These are phyloP conservation scores for Cotesia glomerata DNA, from an alignment of 1,140 invertebrate genomes.

Conservation along the genomic window DNA sequence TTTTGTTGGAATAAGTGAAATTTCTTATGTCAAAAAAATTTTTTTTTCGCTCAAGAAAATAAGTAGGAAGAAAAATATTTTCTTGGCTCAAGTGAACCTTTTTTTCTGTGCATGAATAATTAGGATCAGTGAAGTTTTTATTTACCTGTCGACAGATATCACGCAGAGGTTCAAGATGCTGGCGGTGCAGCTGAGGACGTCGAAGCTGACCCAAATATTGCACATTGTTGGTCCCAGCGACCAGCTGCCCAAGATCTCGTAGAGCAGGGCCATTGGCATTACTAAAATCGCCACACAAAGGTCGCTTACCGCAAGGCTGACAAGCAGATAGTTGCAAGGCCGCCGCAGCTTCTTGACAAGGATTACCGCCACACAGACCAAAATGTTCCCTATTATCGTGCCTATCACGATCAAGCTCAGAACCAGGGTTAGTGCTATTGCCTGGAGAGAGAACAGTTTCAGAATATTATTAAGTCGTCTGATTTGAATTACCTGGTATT, in stretches of 20 bases:
- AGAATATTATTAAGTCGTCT: background rate
- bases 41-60: too few relatives aligned
- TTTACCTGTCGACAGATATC: constrained; percentile 82
- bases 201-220: constrained; percentile 85
- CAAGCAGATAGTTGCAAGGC: constrained; percentile 87
- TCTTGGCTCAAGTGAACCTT: too few relatives aligned
- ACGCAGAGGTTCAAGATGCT: constrained; percentile 92
- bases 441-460: constrained; percentile 51
- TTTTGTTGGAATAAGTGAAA: too few relatives aligned
- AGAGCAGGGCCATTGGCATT: constrained; percentile 86
- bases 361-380: constrained; percentile 88
- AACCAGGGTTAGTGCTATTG: constrained; percentile 74
- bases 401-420: constrained; percentile 78
- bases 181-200: constrained; percentile 83
- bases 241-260: constrained; percentile 83
- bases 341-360: constrained; percentile 84
- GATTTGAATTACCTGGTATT: background rate
- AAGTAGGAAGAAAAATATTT: too few relatives aligned
- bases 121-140: constrained; percentile 9
- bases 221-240: constrained; percentile 83
- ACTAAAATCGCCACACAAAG: constrained; percentile 82
- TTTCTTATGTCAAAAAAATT: too few relatives aligned
- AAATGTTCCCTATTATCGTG: constrained; percentile 86
- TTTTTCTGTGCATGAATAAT: too few relatives aligned
- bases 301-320: constrained; percentile 88